A percentile compares a stretch with the other conserved stretches of the same genome.
These are phyloP conservation scores for Characodon lateralis DNA, from an alignment of 2,797 vertebrate genomes.

Conservation along the genomic window DNA sequence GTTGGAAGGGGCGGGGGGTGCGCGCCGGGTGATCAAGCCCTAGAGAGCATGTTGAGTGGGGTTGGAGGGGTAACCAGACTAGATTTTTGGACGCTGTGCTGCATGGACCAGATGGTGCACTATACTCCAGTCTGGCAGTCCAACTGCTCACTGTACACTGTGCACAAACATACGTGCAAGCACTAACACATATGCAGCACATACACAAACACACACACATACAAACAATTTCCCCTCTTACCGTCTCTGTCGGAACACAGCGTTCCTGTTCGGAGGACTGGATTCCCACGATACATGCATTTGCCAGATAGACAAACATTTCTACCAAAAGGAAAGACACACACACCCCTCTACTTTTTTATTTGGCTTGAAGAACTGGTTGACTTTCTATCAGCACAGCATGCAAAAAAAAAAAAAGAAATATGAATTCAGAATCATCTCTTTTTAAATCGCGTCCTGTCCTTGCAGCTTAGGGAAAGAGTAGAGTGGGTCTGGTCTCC, in stretches of 20 bases:
- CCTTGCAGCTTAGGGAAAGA: background rate
- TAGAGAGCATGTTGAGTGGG: conserved; percentile 78
- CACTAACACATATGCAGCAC: conserved; percentile 52
- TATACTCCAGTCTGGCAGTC: conserved; percentile 96
- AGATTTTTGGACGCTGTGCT: conserved; percentile 94
- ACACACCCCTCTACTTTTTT: conserved; percentile 37
- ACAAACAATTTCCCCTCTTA: conserved; percentile 58
- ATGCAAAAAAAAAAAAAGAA: conserved; percentile 20
- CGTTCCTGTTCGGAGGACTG: conserved; percentile 69
- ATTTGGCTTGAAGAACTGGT: conserved; percentile 33
- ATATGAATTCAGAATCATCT: background rate
- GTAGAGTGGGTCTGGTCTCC: background rate
- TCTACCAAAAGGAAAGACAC: conserved; percentile 67
- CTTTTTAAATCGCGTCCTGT: background rate
- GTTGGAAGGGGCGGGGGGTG: conserved; percentile 31
- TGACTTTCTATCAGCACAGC: conserved; percentile 25
- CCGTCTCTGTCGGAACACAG: conserved; percentile 74
- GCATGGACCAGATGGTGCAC: conserved; percentile 94
- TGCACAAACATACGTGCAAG: conserved; percentile 66
- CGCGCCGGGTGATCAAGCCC: conserved; percentile 69
- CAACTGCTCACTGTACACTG: conserved; percentile 89
- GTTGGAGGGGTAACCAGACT: conserved; percentile 88
- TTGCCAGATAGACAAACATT: conserved; percentile 70
- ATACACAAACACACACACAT: conserved; percentile 10
- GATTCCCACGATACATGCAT: conserved; percentile 74